These are phyloP conservation scores for Muscina levida DNA, from an alignment of 2,888 invertebrate species.

Conservation along the genomic window DNA sequence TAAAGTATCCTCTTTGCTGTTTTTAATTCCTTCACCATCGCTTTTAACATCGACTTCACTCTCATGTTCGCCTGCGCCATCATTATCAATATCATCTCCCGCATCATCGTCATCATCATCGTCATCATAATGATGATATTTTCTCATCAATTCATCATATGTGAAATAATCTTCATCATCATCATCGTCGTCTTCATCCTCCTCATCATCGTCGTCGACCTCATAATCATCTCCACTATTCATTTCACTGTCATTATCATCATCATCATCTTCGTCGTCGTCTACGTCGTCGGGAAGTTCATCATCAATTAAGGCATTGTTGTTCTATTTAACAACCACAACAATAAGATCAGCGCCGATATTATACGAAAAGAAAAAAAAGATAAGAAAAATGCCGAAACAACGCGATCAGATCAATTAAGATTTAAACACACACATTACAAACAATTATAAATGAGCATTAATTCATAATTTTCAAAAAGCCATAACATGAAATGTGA, in stretches of 20 bases:
- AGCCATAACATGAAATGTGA: constrained; percentile 40
- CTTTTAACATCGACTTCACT: no score
- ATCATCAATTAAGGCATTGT: constrained; percentile 73
- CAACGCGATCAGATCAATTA: constrained; percentile 59
- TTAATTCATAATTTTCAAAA: constrained; percentile 24
- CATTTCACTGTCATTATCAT: constrained; percentile 65
- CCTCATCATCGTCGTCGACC: constrained; percentile 54
- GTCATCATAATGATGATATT: constrained; percentile 63
- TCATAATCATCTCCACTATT: constrained; percentile 53
- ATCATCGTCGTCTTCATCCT: constrained; percentile 62
- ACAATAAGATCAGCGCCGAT: constrained; percentile 21
- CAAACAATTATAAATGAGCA: constrained; percentile 47
- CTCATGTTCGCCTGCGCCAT: constrained; percentile 36
- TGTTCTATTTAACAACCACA: constrained; percentile 70
- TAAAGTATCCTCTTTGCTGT: constrained; percentile 64
- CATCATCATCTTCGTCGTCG: constrained; percentile 59
- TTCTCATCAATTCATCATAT: constrained; percentile 61
- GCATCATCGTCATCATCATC: constrained; percentile 48
- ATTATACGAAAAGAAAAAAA: constrained; percentile 27
- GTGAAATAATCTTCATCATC: constrained; percentile 64
- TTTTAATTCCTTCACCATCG: constrained; percentile 66
- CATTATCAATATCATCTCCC: constrained; percentile 52
- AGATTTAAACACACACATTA: constrained; percentile 52
- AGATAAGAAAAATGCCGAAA: constrained; percentile 36
- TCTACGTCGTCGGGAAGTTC: constrained; percentile 66